phyloP scores from a whole-genome alignment of 2,888 invertebrate species.

The Lathronympha strigana region DNA sequence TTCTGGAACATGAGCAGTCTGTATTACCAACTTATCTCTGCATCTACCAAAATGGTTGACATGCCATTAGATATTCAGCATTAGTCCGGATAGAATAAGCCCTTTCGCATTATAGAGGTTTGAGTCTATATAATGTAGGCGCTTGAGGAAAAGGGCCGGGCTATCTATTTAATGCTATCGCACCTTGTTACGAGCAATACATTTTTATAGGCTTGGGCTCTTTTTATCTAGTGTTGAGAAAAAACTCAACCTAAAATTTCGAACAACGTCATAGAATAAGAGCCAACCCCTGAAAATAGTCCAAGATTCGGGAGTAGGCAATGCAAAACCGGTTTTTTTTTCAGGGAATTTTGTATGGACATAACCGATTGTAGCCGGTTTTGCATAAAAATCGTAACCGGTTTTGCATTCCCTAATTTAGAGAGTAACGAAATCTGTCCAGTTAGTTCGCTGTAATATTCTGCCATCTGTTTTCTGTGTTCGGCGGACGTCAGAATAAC shows the following conservation, averaged over 20 bases:
- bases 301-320: too few species aligned
- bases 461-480: too few species aligned
- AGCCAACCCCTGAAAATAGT: too few species aligned
- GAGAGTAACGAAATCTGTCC: too few species aligned
- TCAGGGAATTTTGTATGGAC: too few species aligned
- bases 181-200: neutral
- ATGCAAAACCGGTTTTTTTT: too few species aligned
- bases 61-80: constrained; percentile 28
- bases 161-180: neutral
- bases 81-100: constrained; percentile 15
- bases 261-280: too few species aligned
- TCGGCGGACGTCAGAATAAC: too few species aligned
- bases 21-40: neutral
- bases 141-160: neutral
- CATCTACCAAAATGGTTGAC: constrained; percentile 27
- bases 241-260: neutral
- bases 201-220: neutral
- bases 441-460: too few species aligned
- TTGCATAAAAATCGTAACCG: too few species aligned
- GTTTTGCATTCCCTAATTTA: too few species aligned
- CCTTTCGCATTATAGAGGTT: constrained; percentile 7
- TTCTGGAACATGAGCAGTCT: neutral
- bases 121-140: constrained; percentile 7
- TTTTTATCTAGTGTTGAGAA: neutral
- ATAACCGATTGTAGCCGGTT: too few species aligned